A percentile compares a stretch with the other conserved stretches of the same genome.
phyloP scores from a whole-genome alignment of 2,797 vertebrate genomes.

The Argyrosomus regius region DNA sequence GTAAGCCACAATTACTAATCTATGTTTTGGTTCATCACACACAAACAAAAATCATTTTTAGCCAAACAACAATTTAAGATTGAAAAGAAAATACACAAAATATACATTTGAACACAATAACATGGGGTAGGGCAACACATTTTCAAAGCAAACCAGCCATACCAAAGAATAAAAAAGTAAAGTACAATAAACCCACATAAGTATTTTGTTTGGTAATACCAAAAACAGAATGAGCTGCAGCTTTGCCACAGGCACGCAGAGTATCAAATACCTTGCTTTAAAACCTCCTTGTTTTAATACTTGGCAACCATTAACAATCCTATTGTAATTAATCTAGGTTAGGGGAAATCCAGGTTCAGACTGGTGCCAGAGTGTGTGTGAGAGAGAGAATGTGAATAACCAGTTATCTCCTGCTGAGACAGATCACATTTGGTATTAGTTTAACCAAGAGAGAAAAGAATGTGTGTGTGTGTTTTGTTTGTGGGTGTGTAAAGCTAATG shows the following conservation, averaged over 20 bases:
- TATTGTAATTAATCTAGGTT: constrained; percentile 75
- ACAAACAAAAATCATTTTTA: not conserved
- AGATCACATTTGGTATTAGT: constrained; percentile 78
- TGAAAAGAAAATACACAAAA: not conserved
- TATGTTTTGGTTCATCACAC: constrained; percentile 6
- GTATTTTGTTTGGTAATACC: constrained; percentile 46
- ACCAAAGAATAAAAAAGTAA: constrained; percentile 3
- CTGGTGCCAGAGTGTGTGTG: constrained; percentile 49
- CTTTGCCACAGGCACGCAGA: constrained; percentile 50
- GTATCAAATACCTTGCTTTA: constrained; percentile 55
- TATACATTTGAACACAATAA: not conserved
- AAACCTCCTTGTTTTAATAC: constrained; percentile 67
- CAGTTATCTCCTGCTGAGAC: constrained; percentile 72
- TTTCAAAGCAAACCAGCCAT: constrained; percentile 13
- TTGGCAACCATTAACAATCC: constrained; percentile 73
- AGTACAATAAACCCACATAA: constrained; percentile 36
- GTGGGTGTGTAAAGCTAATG: constrained; percentile 43
- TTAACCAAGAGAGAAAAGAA: constrained; percentile 70
- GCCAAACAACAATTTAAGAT: constrained; percentile 11
- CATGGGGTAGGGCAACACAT: not conserved
- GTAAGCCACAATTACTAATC: not conserved
- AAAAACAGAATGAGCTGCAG: constrained; percentile 52
- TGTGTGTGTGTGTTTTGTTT: constrained; percentile 24
- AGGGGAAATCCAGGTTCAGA: constrained; percentile 76
- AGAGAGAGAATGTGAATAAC: constrained; percentile 56